These are phyloP conservation scores for Pseudorasbora parva DNA, from an alignment of 2,113 vertebrate genomes.

Conservation along the genomic window DNA sequence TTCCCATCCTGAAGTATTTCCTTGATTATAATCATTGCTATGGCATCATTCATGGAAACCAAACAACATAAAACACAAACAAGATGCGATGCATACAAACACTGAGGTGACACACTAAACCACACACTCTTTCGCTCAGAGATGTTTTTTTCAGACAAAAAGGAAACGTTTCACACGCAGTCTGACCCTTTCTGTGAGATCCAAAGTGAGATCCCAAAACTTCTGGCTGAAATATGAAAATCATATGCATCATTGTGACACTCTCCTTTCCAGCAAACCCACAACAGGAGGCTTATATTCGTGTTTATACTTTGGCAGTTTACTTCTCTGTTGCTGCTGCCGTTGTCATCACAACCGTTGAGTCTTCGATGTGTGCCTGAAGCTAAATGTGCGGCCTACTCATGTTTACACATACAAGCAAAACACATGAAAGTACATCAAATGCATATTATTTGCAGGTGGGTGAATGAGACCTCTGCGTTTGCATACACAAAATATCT, in stretches of 20 bases:
- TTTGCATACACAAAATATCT: slow-evolving; percentile 9
- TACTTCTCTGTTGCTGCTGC: slow-evolving; percentile 1
- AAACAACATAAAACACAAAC: slow-evolving; percentile 60
- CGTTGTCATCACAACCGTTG: slow-evolving; percentile 30
- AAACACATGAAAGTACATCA: not conserved
- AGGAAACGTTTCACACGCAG: not conserved
- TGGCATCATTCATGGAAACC: slow-evolving; percentile 59
- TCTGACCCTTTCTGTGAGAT: too few relatives aligned
- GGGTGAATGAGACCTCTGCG: slow-evolving; percentile 14
- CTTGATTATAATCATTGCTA: slow-evolving; percentile 53
- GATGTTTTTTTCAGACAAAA: slow-evolving; percentile 29
- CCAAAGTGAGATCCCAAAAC: slow-evolving; percentile 28
- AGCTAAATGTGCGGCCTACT: not conserved
- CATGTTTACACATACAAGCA: not conserved
- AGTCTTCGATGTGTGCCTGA: slow-evolving; percentile 1
- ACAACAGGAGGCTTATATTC: slow-evolving; percentile 12
- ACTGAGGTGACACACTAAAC: slow-evolving; percentile 32
- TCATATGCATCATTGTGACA: slow-evolving; percentile 14
- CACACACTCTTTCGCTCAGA: slow-evolving; percentile 16
- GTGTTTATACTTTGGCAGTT: not conserved
- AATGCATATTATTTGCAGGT: slow-evolving; percentile 1
- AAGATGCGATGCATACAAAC: slow-evolving; percentile 57
- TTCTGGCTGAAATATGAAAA: slow-evolving; percentile 49
- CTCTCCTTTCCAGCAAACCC: not conserved
- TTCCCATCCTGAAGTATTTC: slow-evolving; percentile 46